Evolutionary conservation across 2,888 invertebrate species (phyloP).

Genomic region (Ischnus inquisitorius): DNA sequence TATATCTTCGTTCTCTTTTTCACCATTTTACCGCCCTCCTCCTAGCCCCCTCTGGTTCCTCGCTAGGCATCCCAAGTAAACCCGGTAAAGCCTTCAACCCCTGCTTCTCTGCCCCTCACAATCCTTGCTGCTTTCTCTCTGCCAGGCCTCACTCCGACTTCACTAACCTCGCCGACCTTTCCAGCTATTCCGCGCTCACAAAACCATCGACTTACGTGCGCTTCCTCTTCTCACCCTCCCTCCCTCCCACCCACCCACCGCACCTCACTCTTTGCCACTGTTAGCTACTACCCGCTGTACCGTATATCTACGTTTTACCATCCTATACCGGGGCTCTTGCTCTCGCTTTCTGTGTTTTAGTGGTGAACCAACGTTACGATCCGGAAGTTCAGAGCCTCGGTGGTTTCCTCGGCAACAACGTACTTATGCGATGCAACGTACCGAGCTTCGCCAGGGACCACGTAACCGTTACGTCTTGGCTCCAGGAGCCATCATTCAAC

Average conservation of each 20-base stretch:
- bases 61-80: slow-evolving; percentile 50
- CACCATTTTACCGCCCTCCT: slow-evolving; percentile 58
- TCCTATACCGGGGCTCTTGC: slow-evolving; percentile 2
- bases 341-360: slow-evolving; percentile 81
- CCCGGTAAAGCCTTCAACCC: slow-evolving; percentile 49
- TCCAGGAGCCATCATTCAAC: slow-evolving; percentile 87
- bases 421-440: slow-evolving; percentile 87
- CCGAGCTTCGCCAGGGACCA: slow-evolving; percentile 87
- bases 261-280: slow-evolving; percentile 32
- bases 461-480: slow-evolving; percentile 87
- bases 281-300: slow-evolving; percentile 5
- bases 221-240: slow-evolving; percentile 33
- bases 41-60: slow-evolving; percentile 40
- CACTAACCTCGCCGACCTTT: slow-evolving; percentile 63
- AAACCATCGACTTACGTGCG: slow-evolving; percentile 63
- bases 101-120: slow-evolving; percentile 37
- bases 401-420: slow-evolving; percentile 87
- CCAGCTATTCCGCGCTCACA: slow-evolving; percentile 62
- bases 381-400: slow-evolving; percentile 88
- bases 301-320: slow-evolving; percentile 11
- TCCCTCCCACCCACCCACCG: slow-evolving; percentile 38
- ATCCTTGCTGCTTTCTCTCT: slow-evolving; percentile 45
- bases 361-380: slow-evolving; percentile 87
- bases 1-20: slow-evolving; percentile 46
- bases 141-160: slow-evolving; percentile 44